Evolutionary conservation across 1,140 invertebrate genomes (phyloP).

Genomic region (Elysia chlorotica): DNA sequence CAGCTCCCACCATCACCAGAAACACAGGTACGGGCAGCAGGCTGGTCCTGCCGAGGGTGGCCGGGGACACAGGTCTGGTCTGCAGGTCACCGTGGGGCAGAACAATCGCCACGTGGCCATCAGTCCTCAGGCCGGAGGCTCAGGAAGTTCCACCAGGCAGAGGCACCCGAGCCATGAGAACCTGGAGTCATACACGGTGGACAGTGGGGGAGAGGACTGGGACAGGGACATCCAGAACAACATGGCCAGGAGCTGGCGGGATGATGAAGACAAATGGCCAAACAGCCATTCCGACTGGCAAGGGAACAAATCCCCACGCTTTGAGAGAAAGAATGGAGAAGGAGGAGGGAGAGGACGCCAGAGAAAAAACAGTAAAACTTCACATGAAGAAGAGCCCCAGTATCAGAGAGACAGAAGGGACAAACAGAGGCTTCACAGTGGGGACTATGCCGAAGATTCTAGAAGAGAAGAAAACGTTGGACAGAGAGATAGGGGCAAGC

Average conservation of each 20-base stretch:
- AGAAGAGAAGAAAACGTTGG: background rate
- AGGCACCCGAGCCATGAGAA: background rate
- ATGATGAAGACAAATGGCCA: too few relatives aligned
- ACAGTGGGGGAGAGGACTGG: background rate
- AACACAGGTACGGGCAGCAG: background rate
- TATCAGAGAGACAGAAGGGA: background rate
- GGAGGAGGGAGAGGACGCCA: background rate
- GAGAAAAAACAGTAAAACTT: background rate
- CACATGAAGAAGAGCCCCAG: background rate
- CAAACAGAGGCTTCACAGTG: background rate
- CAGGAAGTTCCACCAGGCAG: background rate
- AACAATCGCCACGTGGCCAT: constrained; percentile 7
- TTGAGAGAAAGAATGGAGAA: constrained; percentile 13
- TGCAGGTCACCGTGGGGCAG: background rate
- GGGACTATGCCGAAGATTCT: background rate
- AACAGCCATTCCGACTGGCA: background rate
- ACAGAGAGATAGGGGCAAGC: background rate
- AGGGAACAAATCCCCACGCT: background rate
- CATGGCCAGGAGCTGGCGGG: background rate
- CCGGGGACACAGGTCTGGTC: constrained; percentile 4
- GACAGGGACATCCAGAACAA: background rate
- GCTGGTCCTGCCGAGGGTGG: background rate
- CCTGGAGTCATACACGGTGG: background rate
- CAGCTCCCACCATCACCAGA: constrained; percentile 9
- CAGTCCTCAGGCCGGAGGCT: background rate